Evolutionary conservation across 1,140 invertebrate species (phyloP), one percentile per base, ranked within the genome.

Genomic region (Mizuhopecten yessoensis): DNA sequence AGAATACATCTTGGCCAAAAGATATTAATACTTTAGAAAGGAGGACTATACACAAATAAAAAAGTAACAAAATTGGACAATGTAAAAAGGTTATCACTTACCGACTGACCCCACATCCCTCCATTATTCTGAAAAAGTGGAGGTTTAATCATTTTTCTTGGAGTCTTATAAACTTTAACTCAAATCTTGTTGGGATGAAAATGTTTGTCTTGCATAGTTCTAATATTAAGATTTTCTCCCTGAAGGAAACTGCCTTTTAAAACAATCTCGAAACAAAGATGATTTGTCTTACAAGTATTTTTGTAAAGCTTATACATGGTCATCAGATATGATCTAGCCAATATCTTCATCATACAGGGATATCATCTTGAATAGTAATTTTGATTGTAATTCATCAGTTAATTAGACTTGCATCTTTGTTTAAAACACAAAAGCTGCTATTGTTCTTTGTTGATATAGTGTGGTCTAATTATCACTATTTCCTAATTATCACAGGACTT

Each of bases 51-150:
- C 5, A 39, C 36, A 39, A 39, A 49, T 20, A 49, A 20, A 49
- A 2, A 20, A 20, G 20, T 20, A 1, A 75, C 57, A 75, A 75
- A 75, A 75, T 75, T 29, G 1, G 57, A 75, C 57, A 75, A 75
- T 75, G 57, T 75, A 75, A 75, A 75, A 75, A n/a, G n/a, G 9
- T 29, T 75, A 29, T 75, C n/a, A n/a, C 57, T 75, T 75, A 75
- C 57, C 57, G 57, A 75, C 23, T 75, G 23, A 75, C 57, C 57
- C 57, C 57, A 75, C 57, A 75, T 75, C 23, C 57, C 57, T 75
- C 57, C 57, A 75, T 45, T 45, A 45, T 75, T 75, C 57, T 75
- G 57, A 75, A 75, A 75, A 75, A 75, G n/a, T 75, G 57, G 57
- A 17, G n/a, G 57, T 75, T 49, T n/a, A 75, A 75, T 75, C 57